Conservation (phyloP, 2,797 vertebrate genomes). For the Sebastes taczanowskii region DNA sequence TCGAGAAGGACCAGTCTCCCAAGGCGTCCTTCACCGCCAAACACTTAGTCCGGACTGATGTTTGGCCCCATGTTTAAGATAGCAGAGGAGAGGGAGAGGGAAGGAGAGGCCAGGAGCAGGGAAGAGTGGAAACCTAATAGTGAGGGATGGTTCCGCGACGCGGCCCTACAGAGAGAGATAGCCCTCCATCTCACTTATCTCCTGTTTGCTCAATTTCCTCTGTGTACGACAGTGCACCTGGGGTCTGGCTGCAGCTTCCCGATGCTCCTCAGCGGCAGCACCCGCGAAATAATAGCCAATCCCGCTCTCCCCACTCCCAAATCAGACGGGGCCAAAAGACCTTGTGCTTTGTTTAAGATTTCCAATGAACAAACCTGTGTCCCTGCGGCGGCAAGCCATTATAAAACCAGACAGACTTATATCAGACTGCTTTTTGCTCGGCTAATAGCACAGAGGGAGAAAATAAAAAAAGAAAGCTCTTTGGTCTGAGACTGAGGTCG, state of each 20-base stretch:
- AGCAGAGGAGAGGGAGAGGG: slow-evolving; percentile 1
- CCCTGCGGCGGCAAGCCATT: slow-evolving; percentile 64
- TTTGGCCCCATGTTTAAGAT: slow-evolving; percentile 49
- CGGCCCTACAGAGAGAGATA: slow-evolving; percentile 69
- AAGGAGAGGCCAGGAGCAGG: slow-evolving; percentile 15
- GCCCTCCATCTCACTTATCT: slow-evolving; percentile 84
- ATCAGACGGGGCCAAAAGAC: slow-evolving; percentile 74
- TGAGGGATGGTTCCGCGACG: slow-evolving; percentile 67
- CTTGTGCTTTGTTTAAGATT: slow-evolving; percentile 77
- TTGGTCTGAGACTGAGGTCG: slow-evolving; percentile 41
- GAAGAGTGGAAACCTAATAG: slow-evolving; percentile 69
- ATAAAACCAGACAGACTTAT: slow-evolving; percentile 65
- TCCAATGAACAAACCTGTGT: slow-evolving; percentile 75
- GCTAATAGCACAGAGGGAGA: slow-evolving; percentile 35
- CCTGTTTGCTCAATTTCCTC: slow-evolving; percentile 85
- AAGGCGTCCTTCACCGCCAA: slow-evolving; percentile 31
- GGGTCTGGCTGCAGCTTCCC: slow-evolving; percentile 68
- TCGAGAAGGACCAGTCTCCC: neutral
- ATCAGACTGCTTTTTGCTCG: slow-evolving; percentile 61
- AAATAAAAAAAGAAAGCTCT: slow-evolving; percentile 12
- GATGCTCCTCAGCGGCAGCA: slow-evolving; percentile 40
- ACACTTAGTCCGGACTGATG: slow-evolving; percentile 31
- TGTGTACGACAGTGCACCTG: slow-evolving; percentile 78
- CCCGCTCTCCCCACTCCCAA: slow-evolving; percentile 55
- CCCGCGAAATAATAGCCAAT: slow-evolving; percentile 76